phyloP scores from a whole-genome alignment of 2,113 vertebrate genomes.

The Gobius niger region DNA sequence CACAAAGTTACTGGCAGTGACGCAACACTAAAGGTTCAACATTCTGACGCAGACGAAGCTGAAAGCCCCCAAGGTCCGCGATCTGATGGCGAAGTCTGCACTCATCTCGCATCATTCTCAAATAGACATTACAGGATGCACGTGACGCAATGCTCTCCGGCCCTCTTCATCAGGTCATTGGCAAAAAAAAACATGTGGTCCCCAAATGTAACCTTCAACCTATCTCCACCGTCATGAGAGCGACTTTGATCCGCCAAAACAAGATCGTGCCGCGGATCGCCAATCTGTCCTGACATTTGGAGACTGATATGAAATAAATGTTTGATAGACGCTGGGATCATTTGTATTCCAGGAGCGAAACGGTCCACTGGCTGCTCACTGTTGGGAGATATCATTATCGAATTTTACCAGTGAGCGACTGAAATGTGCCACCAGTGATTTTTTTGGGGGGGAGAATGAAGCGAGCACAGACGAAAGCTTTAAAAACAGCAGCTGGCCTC shows the following conservation, averaged over 20 bases:
- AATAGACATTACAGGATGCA: slow-evolving; percentile 49
- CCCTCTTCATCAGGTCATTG: slow-evolving; percentile 6
- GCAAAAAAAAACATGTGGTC: slow-evolving; percentile 20
- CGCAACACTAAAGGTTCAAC: slow-evolving; percentile 15
- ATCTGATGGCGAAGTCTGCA: slow-evolving; percentile 41
- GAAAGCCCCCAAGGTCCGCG: slow-evolving; percentile 34
- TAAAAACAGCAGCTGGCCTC: slow-evolving; percentile 29
- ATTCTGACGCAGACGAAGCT: slow-evolving; percentile 34
- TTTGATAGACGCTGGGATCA: slow-evolving; percentile 15
- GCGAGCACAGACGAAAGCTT: slow-evolving; percentile 16
- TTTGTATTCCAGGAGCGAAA: slow-evolving; percentile 39
- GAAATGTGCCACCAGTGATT: slow-evolving; percentile 15
- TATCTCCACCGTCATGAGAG: slow-evolving; percentile 40
- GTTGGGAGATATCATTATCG: slow-evolving; percentile 40
- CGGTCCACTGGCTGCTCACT: slow-evolving; percentile 22
- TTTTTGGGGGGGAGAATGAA: slow-evolving; percentile 35
- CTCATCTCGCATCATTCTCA: slow-evolving; percentile 33
- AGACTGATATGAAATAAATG: slow-evolving; percentile 12
- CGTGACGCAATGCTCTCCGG: slow-evolving; percentile 16
- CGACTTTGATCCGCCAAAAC: slow-evolving; percentile 27
- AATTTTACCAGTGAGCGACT: slow-evolving; percentile 29
- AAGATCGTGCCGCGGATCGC: slow-evolving; percentile 20
- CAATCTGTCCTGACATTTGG: slow-evolving; percentile 30
- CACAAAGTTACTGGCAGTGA: slow-evolving; percentile 27
- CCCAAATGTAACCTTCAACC: slow-evolving; percentile 61